phyloP scores from a whole-genome alignment of 2,113 vertebrate genomes.

The Stercorarius parasiticus region DNA sequence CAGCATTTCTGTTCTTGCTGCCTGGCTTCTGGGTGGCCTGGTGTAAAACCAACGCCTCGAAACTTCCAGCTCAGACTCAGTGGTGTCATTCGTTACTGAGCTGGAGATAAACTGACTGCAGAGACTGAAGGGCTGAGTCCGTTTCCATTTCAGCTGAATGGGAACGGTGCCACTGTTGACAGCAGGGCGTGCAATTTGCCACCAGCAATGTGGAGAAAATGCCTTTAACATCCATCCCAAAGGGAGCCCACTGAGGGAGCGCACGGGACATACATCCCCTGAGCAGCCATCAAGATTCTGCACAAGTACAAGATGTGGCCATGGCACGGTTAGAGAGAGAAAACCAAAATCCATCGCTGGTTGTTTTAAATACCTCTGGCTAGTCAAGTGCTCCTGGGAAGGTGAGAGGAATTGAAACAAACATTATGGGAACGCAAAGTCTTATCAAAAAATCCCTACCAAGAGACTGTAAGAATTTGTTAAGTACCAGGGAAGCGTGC shows the following conservation, averaged over 20 bases:
- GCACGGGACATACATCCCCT: accelerated
- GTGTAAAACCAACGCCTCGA: accelerated
- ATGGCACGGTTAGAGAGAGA: background rate
- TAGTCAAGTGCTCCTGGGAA: background rate
- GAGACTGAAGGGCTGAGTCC: background rate
- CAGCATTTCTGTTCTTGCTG: background rate
- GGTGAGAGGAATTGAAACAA: background rate
- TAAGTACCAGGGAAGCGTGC: background rate
- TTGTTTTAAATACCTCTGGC: background rate
- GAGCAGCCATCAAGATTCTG: background rate
- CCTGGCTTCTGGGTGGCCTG: background rate
- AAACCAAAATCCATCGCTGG: background rate
- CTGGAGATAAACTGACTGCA: background rate
- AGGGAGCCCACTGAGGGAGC: background rate
- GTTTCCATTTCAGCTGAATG: background rate
- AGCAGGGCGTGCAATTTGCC: background rate
- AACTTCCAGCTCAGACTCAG: background rate
- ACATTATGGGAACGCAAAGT: background rate
- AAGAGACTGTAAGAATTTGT: constrained; percentile 6
- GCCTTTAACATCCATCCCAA: background rate
- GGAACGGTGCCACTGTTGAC: background rate
- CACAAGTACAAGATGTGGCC: background rate
- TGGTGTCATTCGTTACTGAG: background rate
- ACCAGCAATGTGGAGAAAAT: background rate
- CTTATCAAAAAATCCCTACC: background rate